phyloP scores from a whole-genome alignment of 2,113 vertebrate genomes.

The Cairina moschata region DNA sequence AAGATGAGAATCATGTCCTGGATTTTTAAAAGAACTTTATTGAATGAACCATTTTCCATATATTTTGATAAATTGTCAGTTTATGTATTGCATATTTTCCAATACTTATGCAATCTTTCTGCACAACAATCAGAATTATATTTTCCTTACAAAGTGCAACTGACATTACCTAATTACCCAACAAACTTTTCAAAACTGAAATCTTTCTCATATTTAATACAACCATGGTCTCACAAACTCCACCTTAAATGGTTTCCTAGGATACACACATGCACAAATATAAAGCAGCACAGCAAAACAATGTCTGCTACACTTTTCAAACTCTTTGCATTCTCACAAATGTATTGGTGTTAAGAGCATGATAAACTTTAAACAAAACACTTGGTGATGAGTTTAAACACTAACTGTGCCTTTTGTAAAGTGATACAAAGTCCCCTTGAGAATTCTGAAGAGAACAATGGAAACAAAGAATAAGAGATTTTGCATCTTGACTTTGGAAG shows the following conservation, averaged over 20 bases:
- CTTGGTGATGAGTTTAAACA: not conserved
- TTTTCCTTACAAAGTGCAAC: not conserved
- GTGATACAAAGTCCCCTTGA: not conserved
- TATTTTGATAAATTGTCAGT: not conserved
- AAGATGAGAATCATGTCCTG: not conserved
- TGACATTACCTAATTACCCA: not conserved
- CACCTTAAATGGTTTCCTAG: slow-evolving; percentile 33
- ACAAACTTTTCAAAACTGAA: slow-evolving; percentile 1
- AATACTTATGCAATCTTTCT: not conserved
- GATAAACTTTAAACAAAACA: not conserved
- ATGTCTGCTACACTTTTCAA: not conserved
- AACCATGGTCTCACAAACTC: not conserved
- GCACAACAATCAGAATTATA: not conserved
- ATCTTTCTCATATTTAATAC: not conserved
- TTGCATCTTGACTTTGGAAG: not conserved
- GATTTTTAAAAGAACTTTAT: not conserved
- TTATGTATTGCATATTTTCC: not conserved
- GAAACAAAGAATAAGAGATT: not conserved
- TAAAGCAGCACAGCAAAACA: slow-evolving; percentile 11
- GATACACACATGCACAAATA: slow-evolving; percentile 31
- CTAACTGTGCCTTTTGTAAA: not conserved
- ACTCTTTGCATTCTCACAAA: not conserved
- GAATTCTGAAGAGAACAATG: not conserved
- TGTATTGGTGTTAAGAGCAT: not conserved
- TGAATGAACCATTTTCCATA: not conserved